Conservation (phyloP, 1,140 invertebrate genomes). For the Papilio xuthus region DNA sequence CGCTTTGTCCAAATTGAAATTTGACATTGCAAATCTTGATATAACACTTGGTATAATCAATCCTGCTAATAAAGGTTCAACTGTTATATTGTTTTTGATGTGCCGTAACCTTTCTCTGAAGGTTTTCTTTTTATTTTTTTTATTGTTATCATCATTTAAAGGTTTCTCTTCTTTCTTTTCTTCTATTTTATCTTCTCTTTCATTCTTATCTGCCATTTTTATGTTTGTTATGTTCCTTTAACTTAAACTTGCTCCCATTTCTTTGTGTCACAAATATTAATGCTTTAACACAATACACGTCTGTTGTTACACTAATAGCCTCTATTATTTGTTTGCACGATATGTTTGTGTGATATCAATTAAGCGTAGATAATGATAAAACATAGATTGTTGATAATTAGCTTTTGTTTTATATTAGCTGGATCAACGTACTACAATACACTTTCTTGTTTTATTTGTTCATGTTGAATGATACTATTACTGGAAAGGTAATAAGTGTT, state of each 20-base stretch:
- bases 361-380: slow-evolving; percentile 73
- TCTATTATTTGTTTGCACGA: slow-evolving; percentile 71
- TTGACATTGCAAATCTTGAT: slow-evolving; percentile 80
- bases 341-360: slow-evolving; percentile 78
- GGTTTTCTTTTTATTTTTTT: slow-evolving; percentile 57
- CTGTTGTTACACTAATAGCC: slow-evolving; percentile 62
- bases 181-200: slow-evolving; percentile 43
- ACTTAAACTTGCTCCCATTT: slow-evolving; percentile 52
- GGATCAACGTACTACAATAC: slow-evolving; percentile 45
- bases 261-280: slow-evolving; percentile 45
- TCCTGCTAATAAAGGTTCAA: slow-evolving; percentile 82
- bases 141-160: slow-evolving; percentile 55
- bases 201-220: slow-evolving; percentile 64
- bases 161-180: slow-evolving; percentile 67
- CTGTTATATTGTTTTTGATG: slow-evolving; percentile 78
- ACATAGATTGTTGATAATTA: slow-evolving; percentile 60
- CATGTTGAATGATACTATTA: background rate
- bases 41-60: slow-evolving; percentile 82
- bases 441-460: slow-evolving; percentile 14
- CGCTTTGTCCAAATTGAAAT: slow-evolving; percentile 84
- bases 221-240: slow-evolving; percentile 37
- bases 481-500: slow-evolving; percentile 6
- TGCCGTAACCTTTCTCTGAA: slow-evolving; percentile 63
- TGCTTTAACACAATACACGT: slow-evolving; percentile 63
- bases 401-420: slow-evolving; percentile 55